Evolutionary conservation across 2,797 vertebrate genomes (phyloP), one percentile per base, ranked within the genome.

Genomic region (Acomys russatus): DNA sequence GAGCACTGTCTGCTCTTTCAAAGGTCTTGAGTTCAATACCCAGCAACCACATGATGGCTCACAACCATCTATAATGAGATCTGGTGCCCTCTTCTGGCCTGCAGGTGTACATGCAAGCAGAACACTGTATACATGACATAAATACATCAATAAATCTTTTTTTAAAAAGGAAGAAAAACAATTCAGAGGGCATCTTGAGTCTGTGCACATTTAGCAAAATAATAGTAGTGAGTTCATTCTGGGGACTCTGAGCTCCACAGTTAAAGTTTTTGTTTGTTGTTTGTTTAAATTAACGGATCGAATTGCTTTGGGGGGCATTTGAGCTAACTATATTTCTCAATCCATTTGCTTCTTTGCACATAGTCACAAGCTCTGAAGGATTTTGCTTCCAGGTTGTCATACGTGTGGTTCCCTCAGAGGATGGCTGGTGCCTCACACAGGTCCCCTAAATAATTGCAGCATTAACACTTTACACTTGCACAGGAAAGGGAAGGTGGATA

Each of bases 281-380:
- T 84, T 70, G 7, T 88, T 22, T 35, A 15, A 71, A 44, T 61
- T 59, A 61, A 93, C 61, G n/a, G 86, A 33, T 17, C 33, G 9
- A 83, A 78, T 91, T 92, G 90, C 90, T 56, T 87, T 91, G 33
- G 71, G 71, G 44, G 70, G 18, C 85, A 49, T 90, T 88, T 90
- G 68, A 86, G 79, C 23, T 49, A 92, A 78, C 18, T 63, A 54
- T 49, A 59, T 84, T 87, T 94, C 49, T 91, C 54, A 85, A 3
- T 77, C 59, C 63, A 28, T 73, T 94, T 87, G 38, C 74, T 71
- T 89, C 44, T 76, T 71, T 96, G 79, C 33, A 51, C 9, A 8
- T 10, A 2, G 51, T 92, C 49, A 66, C 54, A 54, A 61, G 73
- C 10, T 71, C 70, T 11, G 59, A 88, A 61, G 3, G 66, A 49